Conservation (phyloP, 2,797 vertebrate genomes). For the Pangasius macronema region DNA sequence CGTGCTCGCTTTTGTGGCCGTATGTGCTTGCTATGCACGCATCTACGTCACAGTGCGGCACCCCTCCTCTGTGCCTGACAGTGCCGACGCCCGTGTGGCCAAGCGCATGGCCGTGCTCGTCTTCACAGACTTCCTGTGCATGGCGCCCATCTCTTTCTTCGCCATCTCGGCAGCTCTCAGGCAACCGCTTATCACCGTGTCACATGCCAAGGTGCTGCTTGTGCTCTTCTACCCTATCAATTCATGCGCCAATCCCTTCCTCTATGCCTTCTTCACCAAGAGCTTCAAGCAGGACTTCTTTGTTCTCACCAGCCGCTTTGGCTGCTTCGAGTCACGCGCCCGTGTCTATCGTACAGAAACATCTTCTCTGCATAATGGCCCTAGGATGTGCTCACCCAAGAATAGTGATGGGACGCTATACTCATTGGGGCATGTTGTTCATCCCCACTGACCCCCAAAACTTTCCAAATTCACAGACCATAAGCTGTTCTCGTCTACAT, state of each 20-base stretch:
- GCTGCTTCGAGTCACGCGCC: constrained; percentile 86
- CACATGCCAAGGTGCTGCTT: constrained; percentile 92
- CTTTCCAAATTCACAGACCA: background rate
- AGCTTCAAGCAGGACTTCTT: constrained; percentile 93
- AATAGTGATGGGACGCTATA: constrained; percentile 73
- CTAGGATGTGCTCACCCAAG: constrained; percentile 75
- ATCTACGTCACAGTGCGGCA: constrained; percentile 92
- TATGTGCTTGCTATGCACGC: constrained; percentile 88
- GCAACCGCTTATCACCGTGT: constrained; percentile 91
- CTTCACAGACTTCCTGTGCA: constrained; percentile 96
- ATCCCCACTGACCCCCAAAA: constrained; percentile 61
- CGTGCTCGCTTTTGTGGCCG: constrained; percentile 85
- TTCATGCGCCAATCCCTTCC: constrained; percentile 94
- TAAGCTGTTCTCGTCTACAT: constrained; percentile 13
- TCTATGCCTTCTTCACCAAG: constrained; percentile 96
- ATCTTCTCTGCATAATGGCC: constrained; percentile 82
- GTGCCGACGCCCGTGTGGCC: constrained; percentile 87
- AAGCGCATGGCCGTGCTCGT: constrained; percentile 95
- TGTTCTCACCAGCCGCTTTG: constrained; percentile 87
- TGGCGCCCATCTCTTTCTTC: constrained; percentile 97
- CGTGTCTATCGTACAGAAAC: constrained; percentile 92
- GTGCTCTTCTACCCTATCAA: constrained; percentile 98
- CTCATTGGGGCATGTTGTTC: constrained; percentile 76
- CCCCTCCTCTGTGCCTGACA: constrained; percentile 78
- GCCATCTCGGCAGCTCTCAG: constrained; percentile 92